These are phyloP conservation scores for Muscina levida DNA, from an alignment of 2,888 invertebrate species.

Conservation along the genomic window DNA sequence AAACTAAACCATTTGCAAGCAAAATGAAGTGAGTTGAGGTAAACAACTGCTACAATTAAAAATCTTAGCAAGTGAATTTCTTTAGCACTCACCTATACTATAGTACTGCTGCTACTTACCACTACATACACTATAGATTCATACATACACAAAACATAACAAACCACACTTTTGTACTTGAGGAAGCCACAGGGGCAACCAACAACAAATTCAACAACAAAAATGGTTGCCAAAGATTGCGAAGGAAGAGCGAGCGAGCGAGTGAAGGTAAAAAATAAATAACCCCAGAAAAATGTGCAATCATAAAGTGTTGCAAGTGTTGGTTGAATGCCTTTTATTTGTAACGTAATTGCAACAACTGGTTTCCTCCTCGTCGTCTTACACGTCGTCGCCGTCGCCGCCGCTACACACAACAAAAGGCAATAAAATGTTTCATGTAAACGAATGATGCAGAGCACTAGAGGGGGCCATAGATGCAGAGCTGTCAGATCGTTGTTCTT, in stretches of 20 bases:
- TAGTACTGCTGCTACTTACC: too few relatives aligned
- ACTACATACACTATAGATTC: background rate
- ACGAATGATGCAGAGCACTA: background rate
- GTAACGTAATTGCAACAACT: constrained; percentile 57
- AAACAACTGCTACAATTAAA: constrained; percentile 54
- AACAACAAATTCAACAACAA: too few relatives aligned
- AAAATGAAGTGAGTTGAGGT: constrained; percentile 34
- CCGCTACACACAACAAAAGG: background rate
- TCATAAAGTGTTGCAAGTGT: constrained; percentile 39
- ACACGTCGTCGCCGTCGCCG: background rate
- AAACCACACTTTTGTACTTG: constrained; percentile 17
- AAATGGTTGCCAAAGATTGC: too few relatives aligned
- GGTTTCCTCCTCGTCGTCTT: constrained; percentile 29
- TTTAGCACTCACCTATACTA: background rate
- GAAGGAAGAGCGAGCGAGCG: too few relatives aligned
- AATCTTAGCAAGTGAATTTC: constrained; percentile 32
- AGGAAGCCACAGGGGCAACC: too few relatives aligned
- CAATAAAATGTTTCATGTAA: background rate
- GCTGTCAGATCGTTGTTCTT: background rate
- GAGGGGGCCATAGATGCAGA: background rate
- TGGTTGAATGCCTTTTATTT: constrained; percentile 57
- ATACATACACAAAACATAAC: background rate
- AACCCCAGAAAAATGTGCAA: constrained; percentile 8
- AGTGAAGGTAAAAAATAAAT: too few relatives aligned
- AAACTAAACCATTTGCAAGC: constrained; percentile 6